Evolutionary conservation across 35 echinoderm and acorn worm genomes (phyloP).

Genomic region (Apostichopus californicus): DNA sequence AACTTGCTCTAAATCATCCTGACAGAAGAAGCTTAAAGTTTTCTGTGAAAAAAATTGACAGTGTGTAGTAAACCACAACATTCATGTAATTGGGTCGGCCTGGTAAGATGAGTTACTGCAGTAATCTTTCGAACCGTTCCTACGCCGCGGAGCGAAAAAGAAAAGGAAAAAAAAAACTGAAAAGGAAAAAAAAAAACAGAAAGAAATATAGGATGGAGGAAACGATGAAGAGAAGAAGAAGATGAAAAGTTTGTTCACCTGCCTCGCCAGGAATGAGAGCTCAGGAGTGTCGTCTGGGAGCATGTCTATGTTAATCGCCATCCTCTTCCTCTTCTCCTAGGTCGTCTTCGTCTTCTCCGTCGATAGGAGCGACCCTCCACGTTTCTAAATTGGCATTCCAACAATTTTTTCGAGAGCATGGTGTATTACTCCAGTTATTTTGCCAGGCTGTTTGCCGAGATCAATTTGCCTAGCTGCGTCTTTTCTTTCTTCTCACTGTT

Average conservation of each 20-base stretch:
- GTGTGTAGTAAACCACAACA: slow-evolving; percentile 39
- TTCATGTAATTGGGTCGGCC: slow-evolving; percentile 47
- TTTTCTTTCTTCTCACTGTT: background rate
- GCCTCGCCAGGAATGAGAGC: background rate
- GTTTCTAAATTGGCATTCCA: slow-evolving; percentile 43
- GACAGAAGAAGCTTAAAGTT: slow-evolving; percentile 50
- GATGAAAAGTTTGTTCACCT: slow-evolving; percentile 46
- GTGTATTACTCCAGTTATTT: slow-evolving; percentile 29
- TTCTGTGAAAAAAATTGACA: slow-evolving; percentile 42
- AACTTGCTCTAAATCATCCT: slow-evolving; percentile 42
- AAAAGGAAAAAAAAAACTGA: no score
- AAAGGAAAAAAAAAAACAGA: background rate
- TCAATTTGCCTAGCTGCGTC: slow-evolving; percentile 32
- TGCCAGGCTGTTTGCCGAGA: slow-evolving; percentile 42
- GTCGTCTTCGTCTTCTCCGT: no score
- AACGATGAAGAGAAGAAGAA: background rate
- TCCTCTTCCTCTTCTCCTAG: background rate
- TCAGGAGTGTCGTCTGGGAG: slow-evolving; percentile 2
- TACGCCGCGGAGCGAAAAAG: background rate
- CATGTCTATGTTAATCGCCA: background rate
- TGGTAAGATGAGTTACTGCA: slow-evolving; percentile 5
- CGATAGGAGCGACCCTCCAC: no score
- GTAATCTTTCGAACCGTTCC: slow-evolving; percentile 11
- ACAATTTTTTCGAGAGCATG: slow-evolving; percentile 37
- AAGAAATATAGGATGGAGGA: no score